Evolutionary conservation across 2,113 vertebrate species (phyloP), one percentile per base, ranked within the genome.

Genomic region (Sylvia atricapilla): DNA sequence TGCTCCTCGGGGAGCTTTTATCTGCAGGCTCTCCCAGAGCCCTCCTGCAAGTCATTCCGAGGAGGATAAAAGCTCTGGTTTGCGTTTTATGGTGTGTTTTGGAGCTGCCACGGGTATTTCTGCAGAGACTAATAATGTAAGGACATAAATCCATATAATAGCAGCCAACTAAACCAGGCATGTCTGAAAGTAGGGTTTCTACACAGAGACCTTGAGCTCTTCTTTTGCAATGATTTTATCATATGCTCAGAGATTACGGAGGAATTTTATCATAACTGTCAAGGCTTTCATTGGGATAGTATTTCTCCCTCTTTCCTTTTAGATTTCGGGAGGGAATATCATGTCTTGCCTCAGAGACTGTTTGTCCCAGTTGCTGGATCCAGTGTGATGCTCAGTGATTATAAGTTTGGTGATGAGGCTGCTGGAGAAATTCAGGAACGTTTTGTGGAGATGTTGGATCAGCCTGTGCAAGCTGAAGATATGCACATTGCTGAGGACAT

Each of bases 391-490:
- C 94, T 98, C 46, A 98, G 98, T 91, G 98, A 98, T 94, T 98
- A 98, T 56, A 98, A 98, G 86, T 98, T 98, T 74, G 95, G 96
- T 12, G 98, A 98, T 92, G 98, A 98, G 60, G 86, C 97, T 6
- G 6, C 93, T 73, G 95, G 81, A 69, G 98, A 98, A 95, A 95
- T 98, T 73, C 97, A 97, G 93, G 98, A 98, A 47, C 98, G 95
- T 80, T 98, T 98, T 95, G 84, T 95, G 89, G 98, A 98, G 62
- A 96, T 98, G 96, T 60, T 98, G 96, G 98, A 98, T 96, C 97
- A 96, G 10, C 60, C 77, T 52, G 96, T 98, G 89, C 90, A 94
- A 87, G 67, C 94, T 90, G 97, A 98, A 81, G 95, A 98, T 62
- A 87, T 98, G 60, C 94, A 97, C 58, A 60, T 97, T 77, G 95